Conservation (phyloP, 2,113 vertebrate genomes). For the Amphiprion percula region DNA sequence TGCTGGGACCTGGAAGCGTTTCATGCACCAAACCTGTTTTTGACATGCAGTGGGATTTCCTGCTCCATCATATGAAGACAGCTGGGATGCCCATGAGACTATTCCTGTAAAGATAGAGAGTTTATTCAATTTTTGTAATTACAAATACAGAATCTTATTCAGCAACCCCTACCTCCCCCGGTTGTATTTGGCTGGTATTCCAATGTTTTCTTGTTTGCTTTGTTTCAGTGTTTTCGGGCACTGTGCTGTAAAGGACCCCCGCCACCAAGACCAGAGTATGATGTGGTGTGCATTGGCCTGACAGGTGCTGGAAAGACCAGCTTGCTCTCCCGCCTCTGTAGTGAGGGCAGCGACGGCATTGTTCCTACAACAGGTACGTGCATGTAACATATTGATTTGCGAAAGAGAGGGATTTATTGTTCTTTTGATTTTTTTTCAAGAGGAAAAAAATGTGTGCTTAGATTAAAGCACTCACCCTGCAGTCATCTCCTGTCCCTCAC, state of each 20-base stretch:
- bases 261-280: constrained; percentile 94
- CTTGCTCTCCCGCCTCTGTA: constrained; percentile 93
- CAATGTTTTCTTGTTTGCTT: constrained; percentile 21
- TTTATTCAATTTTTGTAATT: constrained; percentile 29
- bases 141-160: background rate
- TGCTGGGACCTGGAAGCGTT: constrained; percentile 12
- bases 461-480: background rate
- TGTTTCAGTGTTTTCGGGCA: constrained; percentile 94
- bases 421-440: too few relatives aligned
- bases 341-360: constrained; percentile 89
- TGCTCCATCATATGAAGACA: constrained; percentile 13
- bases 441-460: background rate
- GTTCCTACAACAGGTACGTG: constrained; percentile 94
- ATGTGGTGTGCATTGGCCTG: constrained; percentile 98
- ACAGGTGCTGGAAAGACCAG: constrained; percentile 96
- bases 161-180: too few relatives aligned
- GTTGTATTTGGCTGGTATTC: background rate
- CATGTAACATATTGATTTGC: background rate
- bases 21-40: background rate
- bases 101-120: background rate
- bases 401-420: background rate
- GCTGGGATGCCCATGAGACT: constrained; percentile 5
- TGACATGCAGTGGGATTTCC: background rate
- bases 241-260: constrained; percentile 98
- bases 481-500: background rate